Percentiles rank a stretch among this genome's conserved stretches.
phyloP scores from a whole-genome alignment of 2,113 vertebrate species.

The Cryptomyrus ogoouensis region DNA sequence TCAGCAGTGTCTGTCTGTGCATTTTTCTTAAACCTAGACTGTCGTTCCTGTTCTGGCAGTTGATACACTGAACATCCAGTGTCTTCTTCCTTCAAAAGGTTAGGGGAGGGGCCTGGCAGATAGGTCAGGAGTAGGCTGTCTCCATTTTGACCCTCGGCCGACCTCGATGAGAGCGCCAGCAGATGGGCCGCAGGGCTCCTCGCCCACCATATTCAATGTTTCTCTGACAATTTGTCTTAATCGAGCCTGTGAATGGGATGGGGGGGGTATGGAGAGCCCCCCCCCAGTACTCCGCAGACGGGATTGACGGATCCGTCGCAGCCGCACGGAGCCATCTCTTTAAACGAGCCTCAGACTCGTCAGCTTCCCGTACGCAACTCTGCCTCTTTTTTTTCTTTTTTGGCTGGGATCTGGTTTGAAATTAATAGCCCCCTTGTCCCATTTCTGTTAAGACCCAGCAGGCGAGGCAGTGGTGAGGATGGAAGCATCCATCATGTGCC shows the following conservation, averaged over 20 bases:
- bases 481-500: conserved; percentile 9
- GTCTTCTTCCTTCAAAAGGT: neutral
- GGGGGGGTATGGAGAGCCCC: conserved; percentile 37
- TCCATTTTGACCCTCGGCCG: neutral
- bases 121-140: neutral
- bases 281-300: conserved; percentile 1
- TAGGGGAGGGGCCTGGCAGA: too few species aligned
- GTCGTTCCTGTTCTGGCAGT: neutral
- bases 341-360: conserved; percentile 53
- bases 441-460: conserved; percentile 11
- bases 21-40: neutral
- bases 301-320: conserved; percentile 46
- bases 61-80: neutral
- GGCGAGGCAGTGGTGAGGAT: neutral
- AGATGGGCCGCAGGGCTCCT: neutral
- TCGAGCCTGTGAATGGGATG: neutral
- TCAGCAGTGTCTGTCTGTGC: neutral
- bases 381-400: conserved; percentile 24
- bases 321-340: conserved; percentile 44
- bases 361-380: conserved; percentile 46
- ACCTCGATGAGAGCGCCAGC: conserved; percentile 12
- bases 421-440: conserved; percentile 17
- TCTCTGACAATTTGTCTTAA: neutral
- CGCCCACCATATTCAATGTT: neutral
- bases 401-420: conserved; percentile 1